Base-by-base conservation (phyloP, 2,888 invertebrate species). In the Nasonia oneida region DNA sequence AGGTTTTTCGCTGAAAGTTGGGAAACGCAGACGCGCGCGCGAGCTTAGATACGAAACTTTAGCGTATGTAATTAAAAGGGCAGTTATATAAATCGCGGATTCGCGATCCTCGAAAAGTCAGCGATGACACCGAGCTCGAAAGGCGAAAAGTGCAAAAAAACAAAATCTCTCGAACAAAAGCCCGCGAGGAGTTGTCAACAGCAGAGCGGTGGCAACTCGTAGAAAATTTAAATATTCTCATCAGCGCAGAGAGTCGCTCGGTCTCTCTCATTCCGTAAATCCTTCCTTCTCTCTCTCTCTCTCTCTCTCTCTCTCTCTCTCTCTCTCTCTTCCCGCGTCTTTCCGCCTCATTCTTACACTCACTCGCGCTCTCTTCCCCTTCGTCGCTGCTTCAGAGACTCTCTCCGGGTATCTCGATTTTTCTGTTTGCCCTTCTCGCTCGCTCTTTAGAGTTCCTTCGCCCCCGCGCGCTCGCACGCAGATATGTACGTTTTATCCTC, bases 401-500 rank as follows among this genome's bases (percentile, higher is more conserved):
- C 33, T 53, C 84, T 53, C 84, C 85, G 79, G 37, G 83, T 74
- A 82, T 74, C 87, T 87, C 80, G 84, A 87, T 83, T 84, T 87
- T 84, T 87, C 84, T 82, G 84, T 76, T 84, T 82, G 81, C 82
- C 79, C 82, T 84, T 75, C 76, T 78, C 77, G 57, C 77, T 73
- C 70, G 57, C 86, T 81, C 86, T 78, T 76, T 50, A 50, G 87
- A 87, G 87, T 87, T 87, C 79, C 64, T 85, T 87, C 87, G 87
- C 84, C 87, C 84, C 84, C 87, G 86, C 84, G 78, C 73, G 76
- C 86, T 37, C 37, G 15, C 67, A 3, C 39, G 14, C 39, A 76
- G 70, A 83, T 83, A 78, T 47, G 12, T 37, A 84, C 80, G 83
- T 83, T 82, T 87, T 84, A 84, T 82, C 86, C 82, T 61, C 80